Percentiles rank a stretch among this genome's conserved stretches.
Evolutionary conservation across 53 echinoderm and acorn worm species (phyloP).

Genomic region (Antedon mediterranea): DNA sequence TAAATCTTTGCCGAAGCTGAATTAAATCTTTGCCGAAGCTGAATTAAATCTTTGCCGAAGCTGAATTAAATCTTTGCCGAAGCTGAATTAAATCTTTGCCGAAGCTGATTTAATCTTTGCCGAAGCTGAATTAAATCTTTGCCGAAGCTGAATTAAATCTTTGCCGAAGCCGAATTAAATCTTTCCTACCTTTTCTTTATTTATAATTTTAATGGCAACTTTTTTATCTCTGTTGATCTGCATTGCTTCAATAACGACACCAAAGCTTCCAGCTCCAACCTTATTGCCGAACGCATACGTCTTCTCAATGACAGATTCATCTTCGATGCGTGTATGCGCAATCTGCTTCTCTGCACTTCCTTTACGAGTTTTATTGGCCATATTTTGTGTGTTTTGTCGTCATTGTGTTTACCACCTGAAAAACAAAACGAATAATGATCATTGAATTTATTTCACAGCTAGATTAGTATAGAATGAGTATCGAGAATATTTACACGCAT

Average conservation of each 20-base stretch:
- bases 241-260: slow-evolving; percentile 67
- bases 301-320: slow-evolving; percentile 74
- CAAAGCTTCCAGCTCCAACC: slow-evolving; percentile 87
- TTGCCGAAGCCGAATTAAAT: too few relatives aligned
- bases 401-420: background rate
- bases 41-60: too few relatives aligned
- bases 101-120: too few relatives aligned
- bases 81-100: too few relatives aligned
- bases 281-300: slow-evolving; percentile 59
- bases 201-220: slow-evolving; percentile 92
- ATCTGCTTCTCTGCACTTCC: slow-evolving; percentile 29
- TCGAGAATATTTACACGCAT: too few relatives aligned
- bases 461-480: too few relatives aligned
- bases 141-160: too few relatives aligned
- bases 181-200: slow-evolving; percentile 82
- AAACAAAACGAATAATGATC: background rate
- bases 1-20: too few relatives aligned
- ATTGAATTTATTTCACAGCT: too few relatives aligned
- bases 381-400: background rate
- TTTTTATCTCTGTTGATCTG: slow-evolving; percentile 53
- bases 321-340: slow-evolving; percentile 79
- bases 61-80: too few relatives aligned
- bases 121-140: too few relatives aligned
- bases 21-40: too few relatives aligned
- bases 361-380: slow-evolving; percentile 4